Evolutionary conservation across 2,113 vertebrate genomes (phyloP), one percentile per base, ranked within the genome.

Genomic region (Phocoena phocoena): DNA sequence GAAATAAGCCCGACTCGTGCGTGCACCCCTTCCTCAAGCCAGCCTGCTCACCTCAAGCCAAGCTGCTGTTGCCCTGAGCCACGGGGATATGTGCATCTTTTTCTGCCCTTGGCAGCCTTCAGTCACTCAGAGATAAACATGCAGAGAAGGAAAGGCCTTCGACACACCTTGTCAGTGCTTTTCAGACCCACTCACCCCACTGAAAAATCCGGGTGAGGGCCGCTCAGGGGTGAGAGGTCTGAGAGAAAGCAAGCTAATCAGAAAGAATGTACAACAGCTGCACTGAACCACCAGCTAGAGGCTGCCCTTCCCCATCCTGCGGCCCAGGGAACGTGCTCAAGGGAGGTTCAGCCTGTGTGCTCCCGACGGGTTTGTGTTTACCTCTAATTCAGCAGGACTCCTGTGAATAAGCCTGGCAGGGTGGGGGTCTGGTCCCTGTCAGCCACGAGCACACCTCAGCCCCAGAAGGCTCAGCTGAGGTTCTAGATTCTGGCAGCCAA

Each of bases 31-130:
- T n/a, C n/a, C 82, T 63, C 77, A 11, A n/a, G 18, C 31, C 60
- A 50, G 53, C 36, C 74, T 58, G 33, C 74, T 65, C 12, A 3
- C 44, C 63, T 55, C 44, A 5, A 65, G 90, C 38, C 93, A 21
- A 26, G 28, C 20, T 25, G 63, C 65, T 55, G 63, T 79, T 25
- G 70, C 17, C 87, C 58, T 3, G 9, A 33, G 47, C 63, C 31
- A 8, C 2, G 0, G 33, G 28, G 41, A 81, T 41, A 2, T 3
- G 0, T 1, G 11, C 1, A 2, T 9, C 63, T 3, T 41, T 7
- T n/a, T 2, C 77, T 38, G 73, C 25, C 50, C 41, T 26, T 2
- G 25, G 88, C 73, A 62, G 68, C 88, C 36, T 28, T 67, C 18
- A 1, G 73, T 58, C 41, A 31, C 74, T 25, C 5, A 3, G 50